Percentiles rank a stretch among this genome's conserved stretches.
These are phyloP conservation scores for Heliconius eleuchia DNA, from an alignment of 1,140 invertebrate species.

Conservation along the genomic window DNA sequence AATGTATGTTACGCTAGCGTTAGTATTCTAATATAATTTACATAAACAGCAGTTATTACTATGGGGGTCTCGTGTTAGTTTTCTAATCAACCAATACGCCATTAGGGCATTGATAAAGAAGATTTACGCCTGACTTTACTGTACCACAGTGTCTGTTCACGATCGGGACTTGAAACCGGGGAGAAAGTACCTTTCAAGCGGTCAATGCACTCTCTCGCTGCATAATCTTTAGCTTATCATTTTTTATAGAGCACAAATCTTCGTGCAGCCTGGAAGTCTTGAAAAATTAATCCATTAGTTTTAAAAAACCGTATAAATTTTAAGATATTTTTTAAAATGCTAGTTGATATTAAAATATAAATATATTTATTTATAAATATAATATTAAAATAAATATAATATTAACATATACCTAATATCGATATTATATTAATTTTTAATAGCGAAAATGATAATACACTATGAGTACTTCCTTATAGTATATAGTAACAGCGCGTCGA, in stretches of 20 bases:
- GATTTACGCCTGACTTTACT: slow-evolving; percentile 17
- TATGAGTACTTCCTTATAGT: neutral
- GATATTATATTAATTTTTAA: neutral
- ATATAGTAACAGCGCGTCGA: slow-evolving; percentile 15
- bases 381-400: neutral
- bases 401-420: neutral
- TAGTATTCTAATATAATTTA: slow-evolving; percentile 1
- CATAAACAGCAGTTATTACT: neutral
- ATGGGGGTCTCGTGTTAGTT: slow-evolving; percentile 46
- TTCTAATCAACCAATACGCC: slow-evolving; percentile 7
- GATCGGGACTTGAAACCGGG: slow-evolving; percentile 22
- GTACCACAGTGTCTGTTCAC: slow-evolving; percentile 21
- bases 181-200: slow-evolving; percentile 34
- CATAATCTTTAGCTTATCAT: slow-evolving; percentile 21
- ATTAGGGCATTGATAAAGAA: slow-evolving; percentile 10
- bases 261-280: neutral
- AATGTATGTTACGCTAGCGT: neutral
- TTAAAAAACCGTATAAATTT: neutral
- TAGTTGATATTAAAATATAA: neutral
- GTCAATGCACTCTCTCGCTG: slow-evolving; percentile 29
- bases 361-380: too few species aligned
- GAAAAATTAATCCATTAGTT: neutral
- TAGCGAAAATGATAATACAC: neutral
- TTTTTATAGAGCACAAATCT: slow-evolving; percentile 20
- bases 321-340: neutral